These are phyloP conservation scores for Anthophora plumipes DNA, from an alignment of 2,888 invertebrate species.

Conservation along the genomic window DNA sequence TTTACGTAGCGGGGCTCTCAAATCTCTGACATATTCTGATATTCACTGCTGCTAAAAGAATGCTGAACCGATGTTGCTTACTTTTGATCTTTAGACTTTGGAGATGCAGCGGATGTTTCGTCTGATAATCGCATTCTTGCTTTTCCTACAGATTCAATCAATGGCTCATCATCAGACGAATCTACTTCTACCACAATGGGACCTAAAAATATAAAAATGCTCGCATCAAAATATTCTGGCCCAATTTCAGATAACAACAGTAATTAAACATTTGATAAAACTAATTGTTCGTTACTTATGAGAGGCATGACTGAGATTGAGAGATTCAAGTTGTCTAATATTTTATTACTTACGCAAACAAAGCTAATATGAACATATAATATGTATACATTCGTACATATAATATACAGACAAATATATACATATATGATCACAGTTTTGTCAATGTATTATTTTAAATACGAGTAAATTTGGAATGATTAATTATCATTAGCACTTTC, in stretches of 20 bases:
- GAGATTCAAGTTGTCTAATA: slow-evolving; percentile 38
- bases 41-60: slow-evolving; percentile 63
- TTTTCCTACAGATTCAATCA: slow-evolving; percentile 89
- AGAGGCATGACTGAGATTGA: slow-evolving; percentile 52
- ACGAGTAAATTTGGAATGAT: slow-evolving; percentile 4
- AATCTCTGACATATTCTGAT: slow-evolving; percentile 63
- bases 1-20: slow-evolving; percentile 65
- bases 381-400: background rate
- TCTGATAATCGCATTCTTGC: slow-evolving; percentile 85
- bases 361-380: too few relatives aligned
- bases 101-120: slow-evolving; percentile 80
- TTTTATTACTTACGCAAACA: slow-evolving; percentile 21
- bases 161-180: slow-evolving; percentile 93
- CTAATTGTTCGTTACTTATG: slow-evolving; percentile 26
- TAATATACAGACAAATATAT: background rate
- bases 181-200: slow-evolving; percentile 88
- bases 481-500: slow-evolving; percentile 25
- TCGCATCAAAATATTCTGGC: slow-evolving; percentile 48
- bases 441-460: slow-evolving; percentile 4
- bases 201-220: slow-evolving; percentile 77
- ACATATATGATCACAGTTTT: slow-evolving; percentile 8
- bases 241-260: slow-evolving; percentile 24
- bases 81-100: slow-evolving; percentile 84
- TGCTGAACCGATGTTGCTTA: slow-evolving; percentile 72
- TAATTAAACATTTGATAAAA: slow-evolving; percentile 19